phyloP scores from a whole-genome alignment of 2,113 vertebrate genomes.

The Oceanites oceanicus region DNA sequence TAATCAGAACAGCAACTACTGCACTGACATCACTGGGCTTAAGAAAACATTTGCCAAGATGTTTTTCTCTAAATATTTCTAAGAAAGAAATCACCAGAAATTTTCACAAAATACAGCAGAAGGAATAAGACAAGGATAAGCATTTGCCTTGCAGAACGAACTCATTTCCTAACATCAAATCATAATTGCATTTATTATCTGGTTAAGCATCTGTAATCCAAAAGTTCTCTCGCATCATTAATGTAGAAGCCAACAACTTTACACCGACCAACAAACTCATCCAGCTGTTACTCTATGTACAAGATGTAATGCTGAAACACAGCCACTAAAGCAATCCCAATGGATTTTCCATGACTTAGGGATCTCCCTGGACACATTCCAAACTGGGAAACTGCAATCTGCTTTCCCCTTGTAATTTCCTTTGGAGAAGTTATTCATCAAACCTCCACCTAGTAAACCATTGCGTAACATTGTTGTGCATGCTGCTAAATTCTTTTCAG shows the following conservation, averaged over 20 bases:
- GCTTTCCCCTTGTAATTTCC: constrained; percentile 24
- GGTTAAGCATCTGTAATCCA: not conserved
- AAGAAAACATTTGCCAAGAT: not conserved
- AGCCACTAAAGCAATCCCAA: constrained; percentile 24
- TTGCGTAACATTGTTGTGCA: not conserved
- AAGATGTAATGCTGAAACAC: constrained; percentile 28
- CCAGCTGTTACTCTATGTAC: constrained; percentile 26
- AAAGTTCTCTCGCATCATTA: not conserved
- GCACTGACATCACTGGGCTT: not conserved
- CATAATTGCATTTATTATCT: not conserved
- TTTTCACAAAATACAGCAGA: not conserved
- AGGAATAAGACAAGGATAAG: not conserved
- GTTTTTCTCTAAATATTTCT: not conserved
- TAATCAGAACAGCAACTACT: constrained; percentile 19
- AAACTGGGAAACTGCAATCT: not conserved
- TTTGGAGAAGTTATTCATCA: constrained; percentile 13
- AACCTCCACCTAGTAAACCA: constrained; percentile 19
- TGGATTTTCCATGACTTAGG: constrained; percentile 49
- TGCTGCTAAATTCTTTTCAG: not conserved
- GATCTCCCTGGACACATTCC: constrained; percentile 46
- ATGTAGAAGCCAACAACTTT: constrained; percentile 4
- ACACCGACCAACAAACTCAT: not conserved
- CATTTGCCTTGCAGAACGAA: not conserved
- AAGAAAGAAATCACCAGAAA: not conserved
- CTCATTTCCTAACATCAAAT: not conserved